phyloP scores from a whole-genome alignment of 2,888 invertebrate species.

The Bugulina stolonifera region DNA sequence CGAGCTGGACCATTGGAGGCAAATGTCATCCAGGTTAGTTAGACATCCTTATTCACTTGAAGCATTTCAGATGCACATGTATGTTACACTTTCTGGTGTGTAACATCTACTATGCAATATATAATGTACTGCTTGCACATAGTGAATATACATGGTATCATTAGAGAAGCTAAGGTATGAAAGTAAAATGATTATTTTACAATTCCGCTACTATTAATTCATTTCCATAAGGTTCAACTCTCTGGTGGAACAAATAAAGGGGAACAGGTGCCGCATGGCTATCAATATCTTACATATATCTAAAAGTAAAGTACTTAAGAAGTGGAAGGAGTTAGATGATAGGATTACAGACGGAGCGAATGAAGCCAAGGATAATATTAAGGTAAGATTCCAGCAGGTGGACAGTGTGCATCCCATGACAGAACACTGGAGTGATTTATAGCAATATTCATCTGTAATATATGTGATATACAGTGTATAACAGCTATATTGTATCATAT shows the following conservation, averaged over 20 bases:
- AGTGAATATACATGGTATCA: too few relatives aligned
- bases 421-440: too few relatives aligned
- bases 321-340: constrained; percentile 46
- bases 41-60: too few relatives aligned
- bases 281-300: constrained; percentile 44
- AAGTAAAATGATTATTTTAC: too few relatives aligned
- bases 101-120: too few relatives aligned
- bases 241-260: constrained; percentile 45
- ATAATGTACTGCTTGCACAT: too few relatives aligned
- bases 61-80: too few relatives aligned
- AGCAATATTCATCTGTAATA: too few relatives aligned
- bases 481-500: too few relatives aligned
- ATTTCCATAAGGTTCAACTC: constrained; percentile 41
- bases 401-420: not conserved
- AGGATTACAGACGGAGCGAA: constrained; percentile 49
- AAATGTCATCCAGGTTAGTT: constrained; percentile 35
- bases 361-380: constrained; percentile 51
- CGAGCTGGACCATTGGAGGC: constrained; percentile 51
- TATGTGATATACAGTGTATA: too few relatives aligned
- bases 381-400: not conserved
- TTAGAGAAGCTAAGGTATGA: too few relatives aligned
- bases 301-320: constrained; percentile 44
- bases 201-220: not conserved
- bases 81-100: too few relatives aligned
- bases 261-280: constrained; percentile 41